These are phyloP conservation scores for Leptinotarsa undecemlineata DNA, from an alignment of 1,140 invertebrate genomes.

Conservation along the genomic window DNA sequence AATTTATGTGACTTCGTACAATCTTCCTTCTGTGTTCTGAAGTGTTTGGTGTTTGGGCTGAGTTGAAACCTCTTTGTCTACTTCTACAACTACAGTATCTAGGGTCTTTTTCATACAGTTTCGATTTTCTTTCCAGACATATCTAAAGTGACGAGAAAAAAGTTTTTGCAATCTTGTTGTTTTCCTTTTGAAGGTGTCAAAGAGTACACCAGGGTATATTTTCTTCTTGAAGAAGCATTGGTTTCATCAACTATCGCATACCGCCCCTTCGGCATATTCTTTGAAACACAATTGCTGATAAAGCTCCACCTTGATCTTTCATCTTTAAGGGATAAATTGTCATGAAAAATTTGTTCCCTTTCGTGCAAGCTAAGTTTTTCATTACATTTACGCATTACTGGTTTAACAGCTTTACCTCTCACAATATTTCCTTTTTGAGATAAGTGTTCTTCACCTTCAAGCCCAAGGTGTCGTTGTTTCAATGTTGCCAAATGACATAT, in stretches of 20 bases:
- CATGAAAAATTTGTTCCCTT: background rate
- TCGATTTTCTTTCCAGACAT: too few relatives aligned
- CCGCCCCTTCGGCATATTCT: background rate
- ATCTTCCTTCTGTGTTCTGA: background rate
- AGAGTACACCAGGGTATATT: conserved; percentile 1
- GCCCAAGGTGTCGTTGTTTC: background rate
- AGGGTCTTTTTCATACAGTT: too few relatives aligned
- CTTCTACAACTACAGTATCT: too few relatives aligned
- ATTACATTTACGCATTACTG: background rate
- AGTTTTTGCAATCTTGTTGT: background rate
- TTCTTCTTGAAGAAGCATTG: background rate
- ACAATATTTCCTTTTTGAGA: background rate
- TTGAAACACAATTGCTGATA: background rate
- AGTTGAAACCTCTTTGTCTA: too few relatives aligned
- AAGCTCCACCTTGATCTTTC: background rate
- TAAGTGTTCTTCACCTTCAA: background rate
- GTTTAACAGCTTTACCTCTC: background rate
- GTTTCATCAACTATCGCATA: background rate
- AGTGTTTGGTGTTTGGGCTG: too few relatives aligned
- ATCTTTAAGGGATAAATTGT: background rate
- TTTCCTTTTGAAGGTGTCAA: background rate
- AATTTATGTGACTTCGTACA: too few relatives aligned
- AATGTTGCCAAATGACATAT: too few relatives aligned
- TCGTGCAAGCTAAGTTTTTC: background rate
- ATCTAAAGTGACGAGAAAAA: too few relatives aligned